Evolutionary conservation across 2,797 vertebrate species (phyloP), one percentile per base, ranked within the genome.

Genomic region (Allobates femoralis): DNA sequence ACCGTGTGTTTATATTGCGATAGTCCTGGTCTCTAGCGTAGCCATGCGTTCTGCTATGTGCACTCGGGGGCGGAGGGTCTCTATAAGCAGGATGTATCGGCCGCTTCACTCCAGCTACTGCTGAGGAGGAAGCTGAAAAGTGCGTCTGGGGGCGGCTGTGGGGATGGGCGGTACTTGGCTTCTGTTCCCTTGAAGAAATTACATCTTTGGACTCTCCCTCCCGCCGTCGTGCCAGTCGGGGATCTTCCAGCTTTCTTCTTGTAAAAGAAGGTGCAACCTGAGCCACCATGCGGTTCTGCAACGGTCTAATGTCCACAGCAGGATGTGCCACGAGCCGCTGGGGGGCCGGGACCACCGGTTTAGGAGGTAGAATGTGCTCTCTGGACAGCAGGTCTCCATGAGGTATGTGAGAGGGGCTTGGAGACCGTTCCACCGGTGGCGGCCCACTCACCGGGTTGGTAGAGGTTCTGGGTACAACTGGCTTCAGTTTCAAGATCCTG

Each of bases 401-500:
- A 19, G 56, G 46, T 1, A 50, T 23, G n/a, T 56, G 28, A 15
- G 81, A 19, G 0, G 18, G 32, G 28, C 15, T 74, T 5, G 15
- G 41, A 2, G 18, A 28, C 1, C 64, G 26, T 1, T 66, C 62
- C 34, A 89, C 60, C 30, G 88, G 66, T 0, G 74, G 34, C 15
- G 74, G 34, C 15, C n/a, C 2, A 15, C 60, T 0, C 0, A 81
- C 56, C 0, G 90, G 89, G 55, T 89, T 81, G 2, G 90, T 86
- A 14, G 85, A 16, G 1, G 85, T 85, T 10, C 91, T 89, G 21
- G 84, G 86, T 0, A 79, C 64, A 0, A 81, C 0, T 0, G 85
- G 50, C 37, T 90, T 93, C 0, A 90, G 90, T 81, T 96, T 97
- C 73, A 96, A 89, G 82, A 96, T 95, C 88, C 91, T 94, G 30